Evolutionary conservation across 2,113 vertebrate species (phyloP).

Genomic region (Sinosuthora webbiana): DNA sequence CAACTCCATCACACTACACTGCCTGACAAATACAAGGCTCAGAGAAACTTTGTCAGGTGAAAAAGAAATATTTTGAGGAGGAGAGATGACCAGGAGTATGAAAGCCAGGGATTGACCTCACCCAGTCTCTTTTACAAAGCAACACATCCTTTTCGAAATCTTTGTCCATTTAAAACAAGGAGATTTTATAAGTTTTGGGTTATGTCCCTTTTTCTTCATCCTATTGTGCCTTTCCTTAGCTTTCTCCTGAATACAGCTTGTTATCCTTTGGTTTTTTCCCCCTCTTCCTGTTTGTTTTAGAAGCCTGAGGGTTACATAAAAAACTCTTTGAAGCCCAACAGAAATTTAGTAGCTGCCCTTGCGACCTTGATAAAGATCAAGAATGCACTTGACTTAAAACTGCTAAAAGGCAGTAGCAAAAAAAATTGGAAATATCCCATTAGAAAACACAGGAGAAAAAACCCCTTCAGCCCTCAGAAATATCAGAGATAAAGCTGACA

Average conservation of each 20-base stretch:
- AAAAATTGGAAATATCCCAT: background rate
- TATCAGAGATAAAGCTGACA: background rate
- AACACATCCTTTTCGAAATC: background rate
- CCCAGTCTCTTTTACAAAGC: background rate
- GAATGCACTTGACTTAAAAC: background rate
- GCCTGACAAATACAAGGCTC: background rate
- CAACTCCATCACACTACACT: background rate
- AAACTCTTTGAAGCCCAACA: background rate
- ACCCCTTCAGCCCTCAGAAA: background rate
- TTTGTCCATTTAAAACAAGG: background rate
- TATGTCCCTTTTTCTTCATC: background rate
- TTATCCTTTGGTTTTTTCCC: background rate
- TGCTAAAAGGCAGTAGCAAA: background rate
- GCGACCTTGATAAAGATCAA: constrained; percentile 36
- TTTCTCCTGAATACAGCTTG: background rate
- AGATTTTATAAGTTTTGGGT: background rate
- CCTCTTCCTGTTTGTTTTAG: constrained; percentile 32
- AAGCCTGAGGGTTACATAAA: background rate
- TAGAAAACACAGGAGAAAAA: background rate
- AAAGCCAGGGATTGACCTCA: background rate
- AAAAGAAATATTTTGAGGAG: background rate
- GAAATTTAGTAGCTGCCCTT: background rate
- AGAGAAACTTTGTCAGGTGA: background rate
- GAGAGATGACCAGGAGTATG: background rate
- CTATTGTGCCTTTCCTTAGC: background rate